Evolutionary conservation across 2,797 vertebrate genomes (phyloP), one percentile per base, ranked within the genome.

Genomic region (Poeciliopsis presidionis): DNA sequence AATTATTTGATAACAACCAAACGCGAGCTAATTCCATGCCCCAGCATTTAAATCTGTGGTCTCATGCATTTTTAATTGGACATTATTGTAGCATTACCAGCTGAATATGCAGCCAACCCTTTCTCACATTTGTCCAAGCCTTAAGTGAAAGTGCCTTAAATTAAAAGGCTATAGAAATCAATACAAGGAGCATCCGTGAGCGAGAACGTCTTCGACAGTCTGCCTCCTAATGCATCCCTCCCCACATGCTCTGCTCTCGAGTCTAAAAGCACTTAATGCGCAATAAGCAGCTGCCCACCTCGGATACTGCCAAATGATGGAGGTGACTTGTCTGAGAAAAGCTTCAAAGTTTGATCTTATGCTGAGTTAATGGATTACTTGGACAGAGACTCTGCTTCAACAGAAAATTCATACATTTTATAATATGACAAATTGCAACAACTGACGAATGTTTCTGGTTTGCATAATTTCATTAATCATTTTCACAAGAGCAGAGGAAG

Each of bases 1-100:
- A 87, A 97, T 97, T 96, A 96, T 96, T 96, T 96, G 96, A 96
- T 94, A 95, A 96, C 93, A 93, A 94, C 96, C 94, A 95, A 90
- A 96, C 95, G 95, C 89, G 84, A 92, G 93, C 91, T 86, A 83
- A 94, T 94, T 91, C 84, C 74, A 92, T 90, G 90, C 92, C 90
- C 91, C 94, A 95, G 90, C 93, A 93, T 93, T 87, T 91, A 90
- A 94, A 95, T 94, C 93, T 93, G 89, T 90, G 92, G 92, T 91
- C 91, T 94, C 94, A 96, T 96, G 94, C 95, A 97, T 97, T 96
- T 97, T 96, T 97, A 96, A 98, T 97, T 96, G 95, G 94, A 93
- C 93, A 95, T 96, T 96, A 96, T 97, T 96, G 93, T 90, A 95
- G 94, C 95, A 96, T 96, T 96, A 95, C 93, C 88, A 88, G 91